Percentiles rank a stretch among this genome's conserved stretches.
Evolutionary conservation across 2,113 vertebrate species (phyloP).

Genomic region (Actenoides hombroni): DNA sequence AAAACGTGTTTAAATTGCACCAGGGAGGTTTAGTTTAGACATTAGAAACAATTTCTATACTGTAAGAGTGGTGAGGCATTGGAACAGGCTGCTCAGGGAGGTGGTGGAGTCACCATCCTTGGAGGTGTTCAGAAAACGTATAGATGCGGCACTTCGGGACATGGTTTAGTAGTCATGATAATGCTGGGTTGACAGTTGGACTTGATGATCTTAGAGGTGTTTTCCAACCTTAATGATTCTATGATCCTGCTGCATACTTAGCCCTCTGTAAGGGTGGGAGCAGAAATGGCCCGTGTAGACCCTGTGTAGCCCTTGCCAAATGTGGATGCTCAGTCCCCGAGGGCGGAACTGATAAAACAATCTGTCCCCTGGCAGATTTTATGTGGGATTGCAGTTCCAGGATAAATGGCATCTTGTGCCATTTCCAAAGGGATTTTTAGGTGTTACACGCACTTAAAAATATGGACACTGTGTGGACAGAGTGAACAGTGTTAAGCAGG

Average conservation of each 20-base stretch:
- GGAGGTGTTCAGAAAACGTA: no score
- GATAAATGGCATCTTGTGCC: not conserved
- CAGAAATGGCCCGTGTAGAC: not conserved
- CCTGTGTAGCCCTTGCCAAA: not conserved
- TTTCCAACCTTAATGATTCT: not conserved
- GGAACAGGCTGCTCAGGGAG: no score
- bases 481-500: not conserved
- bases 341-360: not conserved
- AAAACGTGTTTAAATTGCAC: no score
- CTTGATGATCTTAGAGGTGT: not conserved
- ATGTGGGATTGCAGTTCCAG: not conserved
- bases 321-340: not conserved
- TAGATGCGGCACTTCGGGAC: no score
- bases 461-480: not conserved
- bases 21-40: no score
- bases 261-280: not conserved
- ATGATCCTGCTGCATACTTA: not conserved
- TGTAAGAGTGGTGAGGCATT: no score
- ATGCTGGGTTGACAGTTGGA: no score
- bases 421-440: slow-evolving; percentile 1
- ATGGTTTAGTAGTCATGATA: no score
- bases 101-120: no score
- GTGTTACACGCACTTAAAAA: not conserved
- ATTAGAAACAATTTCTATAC: no score
- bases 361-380: not conserved